Evolutionary conservation across 2,113 vertebrate genomes (phyloP), one percentile per base, ranked within the genome.

Genomic region (Oreochromis spilurus): DNA sequence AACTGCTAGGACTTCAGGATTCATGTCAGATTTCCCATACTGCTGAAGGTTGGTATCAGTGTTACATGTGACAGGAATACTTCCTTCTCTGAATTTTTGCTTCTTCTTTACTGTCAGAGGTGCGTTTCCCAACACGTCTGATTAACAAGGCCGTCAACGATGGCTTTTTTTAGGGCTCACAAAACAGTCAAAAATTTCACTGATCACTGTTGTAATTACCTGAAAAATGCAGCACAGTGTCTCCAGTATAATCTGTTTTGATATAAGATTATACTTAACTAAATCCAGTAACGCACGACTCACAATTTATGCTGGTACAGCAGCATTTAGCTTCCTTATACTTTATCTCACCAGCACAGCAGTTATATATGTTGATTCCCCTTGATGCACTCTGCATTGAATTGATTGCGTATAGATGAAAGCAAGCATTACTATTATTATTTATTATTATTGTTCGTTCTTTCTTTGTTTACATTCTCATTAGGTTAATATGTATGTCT

Each of bases 21-120:
- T 84, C 29, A 40, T 24, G 60, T 84, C 36, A 16, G 7, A 21
- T 91, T 92, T 65, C 55, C 52, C 10, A 45, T 14, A 29, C 43
- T 2, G 6, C 7, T 67, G 50, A 79, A 62, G 7, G 40, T 79
- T 38, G 8, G 3, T 85, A 58, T 88, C 78, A 29, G 8, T 77
- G 21, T 89, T 52, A 12, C 19, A 9, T 84, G 83, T 67, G 48
- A 85, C 7, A 9, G 75, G 8, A 70, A 48, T 40, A 82, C 79
- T 92, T 92, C 85, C 92, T 65, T 58, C n/a, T 88, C 36, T 77
- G 8, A 17, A 52, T 78, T 43, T 78, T 12, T 54, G 13, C 83
- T 93, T 85, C 88, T 86, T 82, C 80, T 87, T 92, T 87, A 7
- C 85, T 57, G 83, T 87, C 65, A 87, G 4, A 40, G 1, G 11